phyloP scores from a whole-genome alignment of 2,113 vertebrate genomes.

The Emydura subglobosa region DNA sequence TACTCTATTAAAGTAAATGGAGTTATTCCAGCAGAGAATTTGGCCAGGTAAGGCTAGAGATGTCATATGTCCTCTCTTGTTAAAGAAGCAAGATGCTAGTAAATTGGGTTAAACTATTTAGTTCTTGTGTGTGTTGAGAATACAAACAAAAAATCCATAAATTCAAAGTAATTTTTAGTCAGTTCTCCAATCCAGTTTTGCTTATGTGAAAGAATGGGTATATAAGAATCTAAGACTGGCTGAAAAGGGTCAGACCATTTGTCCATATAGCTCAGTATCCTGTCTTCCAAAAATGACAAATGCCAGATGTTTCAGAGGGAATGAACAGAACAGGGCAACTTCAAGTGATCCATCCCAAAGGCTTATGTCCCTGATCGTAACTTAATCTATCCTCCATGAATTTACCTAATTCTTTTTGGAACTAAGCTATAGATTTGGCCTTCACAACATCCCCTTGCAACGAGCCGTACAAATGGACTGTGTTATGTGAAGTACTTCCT shows the following conservation, averaged over 20 bases:
- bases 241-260: not conserved
- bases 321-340: not conserved
- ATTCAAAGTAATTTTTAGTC: not conserved
- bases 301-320: not conserved
- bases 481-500: not conserved
- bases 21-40: not conserved
- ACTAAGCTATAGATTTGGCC: too few relatives aligned
- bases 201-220: constrained; percentile 8
- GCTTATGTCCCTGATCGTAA: too few relatives aligned
- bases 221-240: not conserved
- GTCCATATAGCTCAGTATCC: not conserved
- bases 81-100: not conserved
- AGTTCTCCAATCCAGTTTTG: constrained; percentile 14
- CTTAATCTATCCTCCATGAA: too few relatives aligned
- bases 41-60: not conserved
- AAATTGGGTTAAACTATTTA: not conserved
- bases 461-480: too few relatives aligned
- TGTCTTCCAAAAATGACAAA: not conserved
- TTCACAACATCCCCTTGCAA: too few relatives aligned
- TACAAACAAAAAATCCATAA: not conserved
- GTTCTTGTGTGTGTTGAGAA: not conserved
- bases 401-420: too few relatives aligned
- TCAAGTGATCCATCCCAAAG: not conserved
- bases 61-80: not conserved
- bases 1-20: not conserved